Evolutionary conservation across 2,113 vertebrate species (phyloP), one percentile per base, ranked within the genome.

Genomic region (Chroicocephalus ridibundus): DNA sequence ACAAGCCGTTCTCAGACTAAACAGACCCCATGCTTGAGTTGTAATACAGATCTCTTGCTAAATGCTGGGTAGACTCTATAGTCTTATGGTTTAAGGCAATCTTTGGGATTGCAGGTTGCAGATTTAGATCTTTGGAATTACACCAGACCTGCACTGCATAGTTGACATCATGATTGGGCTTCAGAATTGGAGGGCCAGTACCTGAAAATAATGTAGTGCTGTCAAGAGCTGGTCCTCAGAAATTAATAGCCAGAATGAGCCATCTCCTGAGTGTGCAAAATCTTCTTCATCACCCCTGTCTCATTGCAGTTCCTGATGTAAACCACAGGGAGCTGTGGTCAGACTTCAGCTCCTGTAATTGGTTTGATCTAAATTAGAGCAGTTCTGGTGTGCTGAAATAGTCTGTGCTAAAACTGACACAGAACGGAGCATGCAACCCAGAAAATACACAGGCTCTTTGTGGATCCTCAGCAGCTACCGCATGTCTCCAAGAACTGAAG

Each of bases 1-100:
- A 94, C 96, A 97, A 97, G 95, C 77, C 64, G 47, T 86, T 93
- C 92, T 96, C 97, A 98, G 97, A 97, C 40, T 57, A 97, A 98
- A 97, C 95, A 97, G 94, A 96, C 69, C 90, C 93, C 64, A n/a
- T 86, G 82, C 93, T 96, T 77, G 40, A 89, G 64, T 46, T 93
- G 86, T 60, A 91, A 61, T 76, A 47, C 55, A 82, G 91, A 91
- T 90, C 92, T 94, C 72, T 84, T 91, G 86, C 76, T 94, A 77
- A 85, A 90, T 93, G 49, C 76, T 58, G 6, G 44, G 78, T 77
- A 89, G 36, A 66, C 46, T 91, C 62, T 91, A 24, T 47, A 51
- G 82, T 90, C 69, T 22, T 66, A 27, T 47, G 57, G 58, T 89
- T 95, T 75, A 55, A 84, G 79, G 80, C 75, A 54, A 10, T 90